Conservation (phyloP, 2,888 invertebrate species). For the Pecten maximus region DNA sequence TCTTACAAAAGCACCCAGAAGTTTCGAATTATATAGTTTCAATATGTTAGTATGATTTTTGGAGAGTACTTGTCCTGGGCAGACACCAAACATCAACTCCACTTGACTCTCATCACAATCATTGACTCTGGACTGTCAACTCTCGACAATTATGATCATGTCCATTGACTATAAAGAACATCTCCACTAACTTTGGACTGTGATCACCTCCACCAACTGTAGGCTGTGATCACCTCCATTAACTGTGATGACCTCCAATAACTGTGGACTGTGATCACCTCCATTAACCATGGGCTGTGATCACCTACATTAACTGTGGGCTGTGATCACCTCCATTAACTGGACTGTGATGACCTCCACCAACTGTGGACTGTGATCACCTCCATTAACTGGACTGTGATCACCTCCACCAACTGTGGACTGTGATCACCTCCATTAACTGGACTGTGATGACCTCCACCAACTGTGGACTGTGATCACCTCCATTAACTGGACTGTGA, state of each 20-base stretch:
- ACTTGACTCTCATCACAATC: neutral
- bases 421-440: neutral
- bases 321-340: neutral
- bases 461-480: neutral
- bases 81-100: no score
- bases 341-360: neutral
- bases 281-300: neutral
- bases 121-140: neutral
- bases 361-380: no score
- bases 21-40: no score
- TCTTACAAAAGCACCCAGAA: no score
- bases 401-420: neutral
- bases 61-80: no score
- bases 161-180: neutral
- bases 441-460: no score
- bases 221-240: neutral
- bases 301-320: neutral
- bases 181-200: neutral
- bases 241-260: neutral
- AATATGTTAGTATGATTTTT: no score
- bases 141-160: neutral
- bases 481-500: conserved; percentile 3
- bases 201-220: neutral
- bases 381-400: neutral
- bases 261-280: neutral